Evolutionary conservation across 2,113 vertebrate genomes (phyloP), one percentile per base, ranked within the genome.

Genomic region (Edolisoma coerulescens): DNA sequence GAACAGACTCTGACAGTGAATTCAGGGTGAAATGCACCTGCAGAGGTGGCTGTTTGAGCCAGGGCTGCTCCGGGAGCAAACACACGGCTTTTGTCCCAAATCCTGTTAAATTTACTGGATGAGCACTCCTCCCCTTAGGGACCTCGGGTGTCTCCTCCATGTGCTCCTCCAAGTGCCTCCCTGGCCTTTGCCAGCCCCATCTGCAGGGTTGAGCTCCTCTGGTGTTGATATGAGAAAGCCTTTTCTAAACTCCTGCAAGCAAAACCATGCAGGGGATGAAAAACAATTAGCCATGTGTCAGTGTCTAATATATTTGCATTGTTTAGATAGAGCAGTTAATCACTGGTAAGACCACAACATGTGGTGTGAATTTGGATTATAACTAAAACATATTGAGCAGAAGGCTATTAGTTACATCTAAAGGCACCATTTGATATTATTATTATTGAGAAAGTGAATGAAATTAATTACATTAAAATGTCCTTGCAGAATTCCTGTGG

Each of bases 301-400:
- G 77, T 44, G 44, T 52, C 80, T 92, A 63, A 93, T 75, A 13
- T 65, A 93, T 94, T 95, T 96, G 83, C 73, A 64, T 76, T 93
- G 92, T 89, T 96, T 84, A 78, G 95, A 87, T 92, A 93, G 90
- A 61, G 80, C 3, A 97, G 79, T 97, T 96, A 90, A 96, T 96
- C 93, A 96, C 9, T 53, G 60, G 82, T 56, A 84, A 93, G 61
- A 89, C 80, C 86, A 87, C 11, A 75, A 64, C 37, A 35, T 37
- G 56, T 67, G 78, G 76, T 92, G 83, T 92, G 83, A 92, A 68
- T 96, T 89, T 89, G 83, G 86, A 93, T 97, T 97, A 84, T 92
- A 84, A 28, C 53, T 81, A 93, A 92, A 45, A 57, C 35, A 14
- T n/a, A 85, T 23, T 11, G 3, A 96, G 80, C 60, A 95, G 84